phyloP scores from a whole-genome alignment of 2,888 invertebrate genomes.

The Cynaeus angustus region DNA sequence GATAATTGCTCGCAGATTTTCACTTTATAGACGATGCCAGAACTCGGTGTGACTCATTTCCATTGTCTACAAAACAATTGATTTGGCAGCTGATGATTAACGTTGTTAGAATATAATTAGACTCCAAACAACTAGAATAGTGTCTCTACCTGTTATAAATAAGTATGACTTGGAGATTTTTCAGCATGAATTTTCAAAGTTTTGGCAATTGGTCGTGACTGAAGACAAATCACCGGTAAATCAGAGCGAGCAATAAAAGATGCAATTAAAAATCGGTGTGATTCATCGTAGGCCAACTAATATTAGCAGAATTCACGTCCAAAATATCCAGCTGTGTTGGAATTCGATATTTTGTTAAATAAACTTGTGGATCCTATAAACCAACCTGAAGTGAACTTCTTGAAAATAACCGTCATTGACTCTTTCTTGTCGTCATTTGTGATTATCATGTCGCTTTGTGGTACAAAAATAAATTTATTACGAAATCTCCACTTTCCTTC shows the following conservation, averaged over 20 bases:
- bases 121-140: conserved; percentile 37
- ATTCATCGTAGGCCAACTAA: conserved; percentile 14
- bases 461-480: neutral
- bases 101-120: conserved; percentile 39
- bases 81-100: conserved; percentile 40
- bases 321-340: conserved; percentile 15
- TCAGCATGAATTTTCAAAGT: conserved; percentile 7
- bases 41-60: conserved; percentile 11
- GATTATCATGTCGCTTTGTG: neutral
- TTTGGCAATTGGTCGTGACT: conserved; percentile 35
- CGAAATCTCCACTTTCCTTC: neutral
- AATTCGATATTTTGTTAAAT: conserved; percentile 8
- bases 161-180: conserved; percentile 40
- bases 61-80: conserved; percentile 26
- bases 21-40: conserved; percentile 3
- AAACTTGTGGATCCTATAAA: neutral
- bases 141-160: conserved; percentile 38
- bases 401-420: neutral
- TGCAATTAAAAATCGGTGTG: conserved; percentile 22
- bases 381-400: conserved; percentile 14
- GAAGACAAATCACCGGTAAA: conserved; percentile 26
- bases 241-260: conserved; percentile 19
- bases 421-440: neutral
- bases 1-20: conserved; percentile 7
- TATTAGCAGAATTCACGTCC: conserved; percentile 4